Base-by-base conservation (phyloP, 2,113 vertebrate genomes). In the Malaclemys terrapin region DNA sequence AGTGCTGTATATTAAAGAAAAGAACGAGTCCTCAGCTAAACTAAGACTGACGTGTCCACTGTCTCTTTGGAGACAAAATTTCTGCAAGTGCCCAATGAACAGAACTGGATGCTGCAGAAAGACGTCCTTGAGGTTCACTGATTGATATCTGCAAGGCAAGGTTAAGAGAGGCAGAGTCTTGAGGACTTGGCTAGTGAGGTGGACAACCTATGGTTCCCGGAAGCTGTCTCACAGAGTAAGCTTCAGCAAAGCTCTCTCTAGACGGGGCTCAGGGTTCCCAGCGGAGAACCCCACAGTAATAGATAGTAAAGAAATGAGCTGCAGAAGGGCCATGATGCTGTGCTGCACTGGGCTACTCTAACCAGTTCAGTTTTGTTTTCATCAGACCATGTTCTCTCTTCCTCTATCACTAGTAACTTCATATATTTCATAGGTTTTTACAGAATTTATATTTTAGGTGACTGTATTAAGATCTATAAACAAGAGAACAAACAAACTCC, bases 401-500 rank as follows among this genome's bases (percentile, higher is more conserved):
- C 19, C 14, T 27, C 49, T 81, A 35, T 45, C 52, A 89, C 62
- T 35, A 16, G 14, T 35, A 65, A 62, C 31, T 65, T 62, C 59
- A 62, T 62, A 14, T 7, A 62, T 62, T 65, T 65, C 31, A 35
- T 65, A 16, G 12, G 11, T 17, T 65, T 35, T 65, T 35, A 65
- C 13, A 65, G 62, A 65, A 10, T 65, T 65, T 65, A 65, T 65
- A 65, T 65, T 35, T 65, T 65, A 65, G 31, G 7, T 17, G 62
- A 65, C 62, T n/a, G 31, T 65, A 31, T 65, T 65, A 17, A 65
- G 62, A 65, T 4, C 62, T 65, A 65, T 65, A 35, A 17, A 65
- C 62, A 89, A 31, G 1, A 90, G 89, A 93, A 59, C 86, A 88
- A 95, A 88, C n/a, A 95, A 84, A 25, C 24, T 82, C 91, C 47